phyloP scores from a whole-genome alignment of 2,888 invertebrate species.

The Perizoma flavofasciatum region DNA sequence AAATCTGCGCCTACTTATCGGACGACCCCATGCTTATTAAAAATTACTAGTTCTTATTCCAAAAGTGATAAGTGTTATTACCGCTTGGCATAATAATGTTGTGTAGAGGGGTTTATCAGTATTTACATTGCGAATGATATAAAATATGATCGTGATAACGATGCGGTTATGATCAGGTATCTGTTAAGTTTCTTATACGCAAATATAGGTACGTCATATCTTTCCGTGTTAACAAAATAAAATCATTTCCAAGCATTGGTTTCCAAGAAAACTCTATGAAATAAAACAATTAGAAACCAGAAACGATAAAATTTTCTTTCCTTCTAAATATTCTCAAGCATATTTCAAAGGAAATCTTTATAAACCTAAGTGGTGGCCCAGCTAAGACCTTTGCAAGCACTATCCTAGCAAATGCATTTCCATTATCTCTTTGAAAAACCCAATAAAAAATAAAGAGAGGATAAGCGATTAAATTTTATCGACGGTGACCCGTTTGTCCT shows the following conservation, averaged over 20 bases:
- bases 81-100: constrained; percentile 27
- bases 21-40: constrained; percentile 21
- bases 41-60: constrained; percentile 34
- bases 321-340: no score
- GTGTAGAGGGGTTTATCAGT: constrained; percentile 55
- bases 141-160: constrained; percentile 69
- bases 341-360: no score
- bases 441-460: no score
- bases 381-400: not conserved
- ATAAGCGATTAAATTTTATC: not conserved
- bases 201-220: constrained; percentile 4
- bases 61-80: constrained; percentile 42
- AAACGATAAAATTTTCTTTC: no score
- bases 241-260: not conserved
- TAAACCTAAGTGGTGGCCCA: no score
- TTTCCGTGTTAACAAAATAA: not conserved
- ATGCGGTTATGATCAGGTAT: constrained; percentile 41
- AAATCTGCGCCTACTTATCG: constrained; percentile 20
- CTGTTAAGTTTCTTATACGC: constrained; percentile 19
- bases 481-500: not conserved
- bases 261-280: not conserved
- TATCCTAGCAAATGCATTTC: not conserved
- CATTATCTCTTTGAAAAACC: no score
- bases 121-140: constrained; percentile 68
- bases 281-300: not conserved